A percentile compares a stretch with the other conserved stretches of the same genome.
These are phyloP conservation scores for Prietella phreatophila DNA, from an alignment of 2,113 vertebrate genomes.

Conservation along the genomic window DNA sequence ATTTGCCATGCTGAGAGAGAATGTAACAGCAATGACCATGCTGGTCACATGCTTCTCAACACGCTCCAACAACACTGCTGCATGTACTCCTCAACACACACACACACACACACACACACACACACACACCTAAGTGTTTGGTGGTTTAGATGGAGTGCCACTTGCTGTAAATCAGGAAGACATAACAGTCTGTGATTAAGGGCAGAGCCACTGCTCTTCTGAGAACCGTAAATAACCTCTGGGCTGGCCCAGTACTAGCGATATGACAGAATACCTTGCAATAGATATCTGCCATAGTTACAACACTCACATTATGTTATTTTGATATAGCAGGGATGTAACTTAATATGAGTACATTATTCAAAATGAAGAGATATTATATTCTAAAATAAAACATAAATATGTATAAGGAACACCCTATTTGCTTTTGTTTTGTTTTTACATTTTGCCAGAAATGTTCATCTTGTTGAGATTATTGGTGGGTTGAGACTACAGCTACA, in stretches of 20 bases:
- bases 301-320: background rate
- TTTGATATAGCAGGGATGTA: background rate
- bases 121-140: conserved; percentile 5
- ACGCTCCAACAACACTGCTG: background rate
- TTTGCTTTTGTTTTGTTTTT: background rate
- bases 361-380: background rate
- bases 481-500: too few species aligned
- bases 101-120: conserved; percentile 11
- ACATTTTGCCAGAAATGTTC: background rate
- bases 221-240: conserved; percentile 65
- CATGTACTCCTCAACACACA: background rate
- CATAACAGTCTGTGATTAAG: conserved; percentile 64
- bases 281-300: background rate
- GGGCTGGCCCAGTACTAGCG: conserved; percentile 59
- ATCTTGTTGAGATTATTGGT: background rate
- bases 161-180: conserved; percentile 62
- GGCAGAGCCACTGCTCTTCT: conserved; percentile 54
- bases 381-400: background rate
- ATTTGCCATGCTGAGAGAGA: background rate
- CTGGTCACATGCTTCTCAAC: background rate
- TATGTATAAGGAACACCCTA: background rate
- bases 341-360: background rate
- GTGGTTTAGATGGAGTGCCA: conserved; percentile 56
- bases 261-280: conserved; percentile 7
- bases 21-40: background rate